Evolutionary conservation across 2,113 vertebrate species (phyloP), one percentile per base, ranked within the genome.

Genomic region (Spermophilus dauricus): DNA sequence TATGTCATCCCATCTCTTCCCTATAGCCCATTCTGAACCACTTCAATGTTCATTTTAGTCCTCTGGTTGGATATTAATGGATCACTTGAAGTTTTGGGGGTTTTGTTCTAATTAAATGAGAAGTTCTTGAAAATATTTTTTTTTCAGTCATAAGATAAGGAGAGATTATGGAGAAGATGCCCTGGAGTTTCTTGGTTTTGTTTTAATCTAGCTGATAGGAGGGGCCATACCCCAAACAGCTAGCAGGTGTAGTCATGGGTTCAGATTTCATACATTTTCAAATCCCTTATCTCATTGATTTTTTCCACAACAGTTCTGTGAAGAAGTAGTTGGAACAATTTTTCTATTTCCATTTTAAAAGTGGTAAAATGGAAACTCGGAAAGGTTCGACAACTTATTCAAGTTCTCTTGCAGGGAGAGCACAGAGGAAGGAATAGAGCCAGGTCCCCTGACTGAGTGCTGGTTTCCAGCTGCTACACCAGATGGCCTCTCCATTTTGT

Each of bases 121-220:
- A 89, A 70, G 37, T 88, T 94, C 45, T 72, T 94, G 61, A 94
- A 95, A 86, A 82, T 78, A 28, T 72, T 73, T 90, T 45, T 45
- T 56, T 32, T 78, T 96, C 69, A 89, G 37, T 58, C 37, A 32
- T 96, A 96, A 85, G 63, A 89, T 17, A 24, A 10, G 22, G 69
- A 28, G 58, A 80, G 48, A 32, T 30, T 20, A 58, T 32, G 34
- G 87, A 76, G 81, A 78, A 53, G 18, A 83, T 63, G 37, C 48
- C 34, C 24, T 76, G 17, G 65, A 75, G 20, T 45, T 65, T 24
- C 12, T 45, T 93, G 51, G 9, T 67, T 96, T 81, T 82, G 14
- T 73, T 56, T 5, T 81, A 28, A 51, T 81, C n/a, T 88, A 58
- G 51, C 61, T 94, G 28, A 12, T 73, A 24, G 95, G 39, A 77